phyloP scores from a whole-genome alignment of 2,113 vertebrate species.

The Cryptomyrus ogoouensis region DNA sequence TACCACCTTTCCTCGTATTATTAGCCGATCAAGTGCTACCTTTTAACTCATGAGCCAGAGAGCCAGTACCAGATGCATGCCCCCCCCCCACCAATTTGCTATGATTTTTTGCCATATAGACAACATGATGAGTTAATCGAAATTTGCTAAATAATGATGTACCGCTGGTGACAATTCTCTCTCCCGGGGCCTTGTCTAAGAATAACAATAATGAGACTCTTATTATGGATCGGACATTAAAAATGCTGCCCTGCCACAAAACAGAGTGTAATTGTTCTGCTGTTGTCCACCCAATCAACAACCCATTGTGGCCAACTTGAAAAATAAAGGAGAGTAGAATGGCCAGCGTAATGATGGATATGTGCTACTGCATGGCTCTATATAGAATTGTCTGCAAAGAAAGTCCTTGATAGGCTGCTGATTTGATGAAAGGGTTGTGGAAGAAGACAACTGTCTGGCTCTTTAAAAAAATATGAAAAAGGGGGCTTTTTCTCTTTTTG shows the following conservation, averaged over 20 bases:
- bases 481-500: conserved; percentile 41
- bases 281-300: conserved; percentile 99
- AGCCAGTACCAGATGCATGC: conserved; percentile 69
- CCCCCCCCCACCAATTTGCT: conserved; percentile 80
- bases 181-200: conserved; percentile 82
- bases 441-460: conserved; percentile 85
- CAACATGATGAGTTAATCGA: conserved; percentile 96
- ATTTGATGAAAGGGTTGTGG: conserved; percentile 79
- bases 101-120: conserved; percentile 85
- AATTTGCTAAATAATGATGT: conserved; percentile 97
- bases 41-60: conserved; percentile 90
- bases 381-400: conserved; percentile 82
- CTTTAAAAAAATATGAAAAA: conserved; percentile 38
- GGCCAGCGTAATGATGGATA: conserved; percentile 90
- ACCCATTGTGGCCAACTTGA: conserved; percentile 95
- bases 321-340: conserved; percentile 86
- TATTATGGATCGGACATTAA: conserved; percentile 92
- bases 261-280: conserved; percentile 94
- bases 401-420: conserved; percentile 87
- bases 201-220: conserved; percentile 99
- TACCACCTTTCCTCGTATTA: conserved; percentile 87
- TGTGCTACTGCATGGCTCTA: conserved; percentile 78
- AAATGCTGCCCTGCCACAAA: conserved; percentile 83
- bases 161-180: conserved; percentile 83
- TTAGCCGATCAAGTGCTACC: conserved; percentile 89